A percentile compares a stretch with the other conserved stretches of the same genome.
Conservation (phyloP, 2,797 vertebrate genomes). For the Threskiornis aethiopicus region DNA sequence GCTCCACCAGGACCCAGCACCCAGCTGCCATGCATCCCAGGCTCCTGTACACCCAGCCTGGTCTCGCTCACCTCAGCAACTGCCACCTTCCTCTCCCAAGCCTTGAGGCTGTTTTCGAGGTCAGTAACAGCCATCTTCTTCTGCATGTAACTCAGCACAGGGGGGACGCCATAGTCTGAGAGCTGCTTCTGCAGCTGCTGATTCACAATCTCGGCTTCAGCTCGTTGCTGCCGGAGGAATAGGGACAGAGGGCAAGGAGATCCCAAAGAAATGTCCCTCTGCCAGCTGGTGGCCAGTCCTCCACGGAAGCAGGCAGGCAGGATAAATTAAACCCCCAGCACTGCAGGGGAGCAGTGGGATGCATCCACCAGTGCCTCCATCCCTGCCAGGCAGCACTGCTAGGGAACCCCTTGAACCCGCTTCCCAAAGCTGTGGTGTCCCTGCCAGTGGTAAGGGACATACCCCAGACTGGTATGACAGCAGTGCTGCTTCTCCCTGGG, state of each 20-base stretch:
- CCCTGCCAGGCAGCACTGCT: background rate
- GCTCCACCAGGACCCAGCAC: background rate
- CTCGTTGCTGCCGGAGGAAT: conserved; percentile 69
- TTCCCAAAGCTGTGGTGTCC: background rate
- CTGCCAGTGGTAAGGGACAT: background rate
- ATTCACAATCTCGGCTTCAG: conserved; percentile 70
- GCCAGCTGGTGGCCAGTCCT: background rate
- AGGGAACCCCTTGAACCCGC: background rate
- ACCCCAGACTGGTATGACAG: background rate
- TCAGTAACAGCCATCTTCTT: conserved; percentile 63
- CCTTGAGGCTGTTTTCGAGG: conserved; percentile 68
- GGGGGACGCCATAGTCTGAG: conserved; percentile 60
- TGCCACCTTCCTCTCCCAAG: conserved; percentile 80
- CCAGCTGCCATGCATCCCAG: rapidly evolving
- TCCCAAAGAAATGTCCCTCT: background rate
- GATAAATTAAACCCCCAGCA: background rate
- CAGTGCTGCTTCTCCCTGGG: background rate
- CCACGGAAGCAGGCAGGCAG: background rate
- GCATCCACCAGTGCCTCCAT: background rate
- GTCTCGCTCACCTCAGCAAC: conserved; percentile 72
- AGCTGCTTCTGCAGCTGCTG: conserved; percentile 68
- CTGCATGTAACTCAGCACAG: conserved; percentile 71
- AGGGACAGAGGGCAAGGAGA: background rate
- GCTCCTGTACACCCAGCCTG: background rate
- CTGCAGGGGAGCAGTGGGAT: background rate